A percentile compares a stretch with the other conserved stretches of the same genome.
These are phyloP conservation scores for Sebastes steindachneri DNA, from an alignment of 2,797 vertebrate genomes.

Conservation along the genomic window DNA sequence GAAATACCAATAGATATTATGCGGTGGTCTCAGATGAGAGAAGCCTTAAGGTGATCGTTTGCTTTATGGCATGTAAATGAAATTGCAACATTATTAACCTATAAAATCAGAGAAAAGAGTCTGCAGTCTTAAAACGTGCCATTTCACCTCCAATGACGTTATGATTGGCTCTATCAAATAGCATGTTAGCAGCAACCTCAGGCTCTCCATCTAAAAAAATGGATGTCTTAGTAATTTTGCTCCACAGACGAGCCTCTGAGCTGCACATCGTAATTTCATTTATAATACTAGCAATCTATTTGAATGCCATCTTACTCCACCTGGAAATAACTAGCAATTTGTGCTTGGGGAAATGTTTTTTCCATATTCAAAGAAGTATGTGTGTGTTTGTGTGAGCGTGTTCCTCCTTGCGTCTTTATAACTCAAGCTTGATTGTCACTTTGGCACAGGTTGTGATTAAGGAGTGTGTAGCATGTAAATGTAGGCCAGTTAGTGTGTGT, in stretches of 20 bases:
- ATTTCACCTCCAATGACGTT: constrained; percentile 9
- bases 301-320: constrained; percentile 19
- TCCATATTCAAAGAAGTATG: constrained; percentile 1
- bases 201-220: constrained; percentile 6
- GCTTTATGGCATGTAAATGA: constrained; percentile 16
- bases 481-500: not conserved
- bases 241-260: not conserved
- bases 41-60: constrained; percentile 5
- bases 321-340: constrained; percentile 27
- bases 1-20: not conserved
- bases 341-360: not conserved
- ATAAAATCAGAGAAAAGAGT: constrained; percentile 5
- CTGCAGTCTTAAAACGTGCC: not conserved
- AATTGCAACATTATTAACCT: constrained; percentile 8
- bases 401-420: constrained; percentile 1
- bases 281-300: constrained; percentile 21
- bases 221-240: constrained; percentile 1
- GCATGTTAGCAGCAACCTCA: not conserved
- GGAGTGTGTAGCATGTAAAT: constrained; percentile 18
- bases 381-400: not conserved
- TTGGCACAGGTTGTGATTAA: constrained; percentile 46
- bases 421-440: constrained; percentile 46
- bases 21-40: not conserved
- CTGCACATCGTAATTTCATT: constrained; percentile 20
- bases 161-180: constrained; percentile 10